Percentiles rank a stretch among this genome's conserved stretches.
These are phyloP conservation scores for Habroteleia sp. DNA, from an alignment of 2,888 invertebrate species.

Conservation along the genomic window DNA sequence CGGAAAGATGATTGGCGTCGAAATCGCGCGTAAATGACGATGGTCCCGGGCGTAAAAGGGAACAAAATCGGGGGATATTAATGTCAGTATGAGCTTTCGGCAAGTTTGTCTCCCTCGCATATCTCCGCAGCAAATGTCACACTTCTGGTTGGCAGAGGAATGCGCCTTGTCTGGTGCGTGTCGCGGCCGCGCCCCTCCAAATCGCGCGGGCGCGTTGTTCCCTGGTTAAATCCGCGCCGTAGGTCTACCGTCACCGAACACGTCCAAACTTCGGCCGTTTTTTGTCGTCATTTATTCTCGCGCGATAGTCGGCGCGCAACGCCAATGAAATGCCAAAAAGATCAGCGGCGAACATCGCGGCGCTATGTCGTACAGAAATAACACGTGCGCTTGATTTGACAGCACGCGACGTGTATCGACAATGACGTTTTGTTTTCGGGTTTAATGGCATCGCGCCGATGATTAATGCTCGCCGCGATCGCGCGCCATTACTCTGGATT, in stretches of 20 bases:
- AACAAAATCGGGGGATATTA: constrained; percentile 44
- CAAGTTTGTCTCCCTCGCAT: constrained; percentile 57
- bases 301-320: constrained; percentile 53
- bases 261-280: constrained; percentile 57
- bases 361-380: constrained; percentile 65
- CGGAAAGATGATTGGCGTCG: constrained; percentile 15
- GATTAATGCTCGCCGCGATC: not conserved
- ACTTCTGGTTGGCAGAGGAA: constrained; percentile 50
- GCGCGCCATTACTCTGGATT: not conserved
- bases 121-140: constrained; percentile 49
- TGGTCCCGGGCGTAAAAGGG: constrained; percentile 36
- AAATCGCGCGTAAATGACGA: constrained; percentile 15
- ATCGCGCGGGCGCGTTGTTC: constrained; percentile 24
- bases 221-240: constrained; percentile 37
- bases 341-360: constrained; percentile 53
- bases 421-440: constrained; percentile 23
- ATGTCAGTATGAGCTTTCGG: constrained; percentile 57
- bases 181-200: constrained; percentile 25
- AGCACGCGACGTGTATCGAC: constrained; percentile 47
- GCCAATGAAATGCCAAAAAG: constrained; percentile 62
- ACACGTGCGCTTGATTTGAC: constrained; percentile 56
- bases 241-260: constrained; percentile 53
- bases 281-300: constrained; percentile 67
- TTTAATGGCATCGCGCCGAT: constrained; percentile 34
- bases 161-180: constrained; percentile 64